Evolutionary conservation across 2,888 invertebrate genomes (phyloP).

Genomic region (Malacosoma neustria): DNA sequence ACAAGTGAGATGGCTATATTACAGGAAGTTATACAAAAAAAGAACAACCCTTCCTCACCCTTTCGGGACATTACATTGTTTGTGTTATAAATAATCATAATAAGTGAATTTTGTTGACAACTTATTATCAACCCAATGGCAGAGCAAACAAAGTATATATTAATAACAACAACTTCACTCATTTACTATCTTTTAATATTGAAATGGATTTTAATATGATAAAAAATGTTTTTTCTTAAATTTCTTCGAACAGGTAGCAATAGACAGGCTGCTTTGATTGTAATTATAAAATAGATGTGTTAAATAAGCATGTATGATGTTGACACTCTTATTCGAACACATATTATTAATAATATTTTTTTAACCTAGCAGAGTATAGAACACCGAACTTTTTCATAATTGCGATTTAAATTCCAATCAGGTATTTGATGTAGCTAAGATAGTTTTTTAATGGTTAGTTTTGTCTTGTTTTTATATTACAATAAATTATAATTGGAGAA

Average conservation of each 20-base stretch:
- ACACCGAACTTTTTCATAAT: too few species aligned
- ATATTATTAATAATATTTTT: too few species aligned
- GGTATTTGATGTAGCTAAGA: too few species aligned
- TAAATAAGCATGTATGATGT: not conserved
- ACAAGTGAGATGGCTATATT: conserved; percentile 40
- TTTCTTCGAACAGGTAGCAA: conserved; percentile 58
- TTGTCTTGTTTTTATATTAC: too few species aligned
- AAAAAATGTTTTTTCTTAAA: conserved; percentile 10
- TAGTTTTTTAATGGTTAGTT: too few species aligned
- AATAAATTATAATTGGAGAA: too few species aligned
- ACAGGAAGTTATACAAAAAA: conserved; percentile 71
- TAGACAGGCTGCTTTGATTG: not conserved
- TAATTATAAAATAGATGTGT: not conserved
- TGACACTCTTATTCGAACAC: too few species aligned
- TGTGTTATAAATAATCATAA: conserved; percentile 42
- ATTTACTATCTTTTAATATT: conserved; percentile 5
- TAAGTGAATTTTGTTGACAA: conserved; percentile 15
- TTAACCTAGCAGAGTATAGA: too few species aligned
- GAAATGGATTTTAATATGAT: not conserved
- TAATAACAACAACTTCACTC: not conserved
- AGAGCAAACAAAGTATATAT: conserved; percentile 14
- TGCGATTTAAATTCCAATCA: too few species aligned
- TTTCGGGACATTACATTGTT: conserved; percentile 62
- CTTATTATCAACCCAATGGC: conserved; percentile 26
- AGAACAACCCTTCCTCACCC: conserved; percentile 71